A percentile compares a stretch with the other conserved stretches of the same genome.
Evolutionary conservation across 2,888 invertebrate genomes (phyloP).

Genomic region (Cylloceria caligata): DNA sequence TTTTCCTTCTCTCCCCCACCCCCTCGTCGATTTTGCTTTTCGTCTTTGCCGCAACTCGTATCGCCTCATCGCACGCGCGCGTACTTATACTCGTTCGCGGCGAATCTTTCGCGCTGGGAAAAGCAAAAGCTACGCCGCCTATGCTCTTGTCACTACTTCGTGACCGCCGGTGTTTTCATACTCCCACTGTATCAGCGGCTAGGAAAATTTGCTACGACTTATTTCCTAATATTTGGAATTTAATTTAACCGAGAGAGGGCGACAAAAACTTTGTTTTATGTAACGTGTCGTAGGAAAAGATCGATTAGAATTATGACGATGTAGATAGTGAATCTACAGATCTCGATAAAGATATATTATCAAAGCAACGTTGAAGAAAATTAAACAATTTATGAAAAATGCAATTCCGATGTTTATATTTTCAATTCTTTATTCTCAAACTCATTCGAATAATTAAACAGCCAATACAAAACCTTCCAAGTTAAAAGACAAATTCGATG

Average conservation of each 20-base stretch:
- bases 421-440: too few relatives aligned
- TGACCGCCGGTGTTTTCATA: slow-evolving; percentile 66
- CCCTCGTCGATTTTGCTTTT: slow-evolving; percentile 77
- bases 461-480: too few relatives aligned
- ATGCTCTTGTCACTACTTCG: slow-evolving; percentile 27
- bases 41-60: slow-evolving; percentile 80
- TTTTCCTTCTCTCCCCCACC: slow-evolving; percentile 64
- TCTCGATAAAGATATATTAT: background rate
- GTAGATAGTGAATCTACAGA: background rate
- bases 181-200: background rate
- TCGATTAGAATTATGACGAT: background rate
- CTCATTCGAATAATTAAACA: too few relatives aligned
- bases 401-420: too few relatives aligned
- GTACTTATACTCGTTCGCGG: slow-evolving; percentile 30
- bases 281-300: background rate
- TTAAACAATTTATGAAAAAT: too few relatives aligned
- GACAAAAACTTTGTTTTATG: background rate
- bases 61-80: slow-evolving; percentile 81
- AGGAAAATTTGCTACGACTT: background rate
- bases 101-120: slow-evolving; percentile 68
- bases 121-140: slow-evolving; percentile 64
- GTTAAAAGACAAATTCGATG: too few relatives aligned
- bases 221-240: slow-evolving; percentile 27
- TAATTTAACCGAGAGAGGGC: background rate
- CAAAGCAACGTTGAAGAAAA: too few relatives aligned